Conservation (phyloP, 1,140 invertebrate species). For the Nasonia giraulti region DNA sequence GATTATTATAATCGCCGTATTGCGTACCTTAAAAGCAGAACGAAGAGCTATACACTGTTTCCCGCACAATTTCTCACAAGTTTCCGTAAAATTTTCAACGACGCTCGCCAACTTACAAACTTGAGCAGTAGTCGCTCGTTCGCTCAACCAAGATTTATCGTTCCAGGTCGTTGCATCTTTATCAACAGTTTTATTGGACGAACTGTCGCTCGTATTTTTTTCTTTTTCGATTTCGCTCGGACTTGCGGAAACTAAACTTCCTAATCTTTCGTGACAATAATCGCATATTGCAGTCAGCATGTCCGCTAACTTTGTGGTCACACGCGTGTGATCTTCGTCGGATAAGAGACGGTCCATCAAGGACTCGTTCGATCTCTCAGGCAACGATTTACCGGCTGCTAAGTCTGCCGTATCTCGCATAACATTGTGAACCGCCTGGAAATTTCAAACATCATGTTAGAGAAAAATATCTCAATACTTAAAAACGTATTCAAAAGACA, state of each 20-base stretch:
- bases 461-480: background rate
- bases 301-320: slow-evolving; percentile 83
- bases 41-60: slow-evolving; percentile 86
- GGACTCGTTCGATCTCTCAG: slow-evolving; percentile 64
- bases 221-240: slow-evolving; percentile 79
- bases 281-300: slow-evolving; percentile 88
- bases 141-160: slow-evolving; percentile 73
- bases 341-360: slow-evolving; percentile 82
- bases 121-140: slow-evolving; percentile 81
- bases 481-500: background rate
- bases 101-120: slow-evolving; percentile 85
- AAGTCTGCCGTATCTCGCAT: slow-evolving; percentile 80
- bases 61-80: slow-evolving; percentile 86
- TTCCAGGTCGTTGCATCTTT: slow-evolving; percentile 63
- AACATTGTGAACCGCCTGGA: slow-evolving; percentile 82
- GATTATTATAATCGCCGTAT: slow-evolving; percentile 18
- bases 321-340: slow-evolving; percentile 80
- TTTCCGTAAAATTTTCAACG: slow-evolving; percentile 86
- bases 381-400: slow-evolving; percentile 73
- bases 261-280: slow-evolving; percentile 93
- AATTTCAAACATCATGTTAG: slow-evolving; percentile 34
- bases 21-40: slow-evolving; percentile 84
- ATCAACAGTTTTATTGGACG: slow-evolving; percentile 58
- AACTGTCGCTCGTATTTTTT: slow-evolving; percentile 59
- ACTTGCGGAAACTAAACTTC: slow-evolving; percentile 87